Conservation (phyloP, 2,113 vertebrate species). For the Eira barbara region DNA sequence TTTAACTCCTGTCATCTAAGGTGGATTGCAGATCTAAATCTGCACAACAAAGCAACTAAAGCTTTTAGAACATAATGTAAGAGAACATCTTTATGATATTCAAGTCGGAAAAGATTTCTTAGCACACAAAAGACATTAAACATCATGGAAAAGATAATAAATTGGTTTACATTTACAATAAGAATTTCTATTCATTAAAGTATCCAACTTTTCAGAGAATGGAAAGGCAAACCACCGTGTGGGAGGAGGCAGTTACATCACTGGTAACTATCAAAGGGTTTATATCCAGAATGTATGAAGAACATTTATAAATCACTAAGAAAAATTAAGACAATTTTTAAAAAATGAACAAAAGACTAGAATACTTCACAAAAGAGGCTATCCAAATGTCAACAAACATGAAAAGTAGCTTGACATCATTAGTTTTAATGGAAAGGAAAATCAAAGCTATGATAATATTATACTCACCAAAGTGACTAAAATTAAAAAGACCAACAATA, state of each 20-base stretch:
- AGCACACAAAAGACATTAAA: background rate
- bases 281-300: background rate
- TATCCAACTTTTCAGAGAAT: background rate
- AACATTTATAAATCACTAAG: background rate
- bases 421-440: background rate
- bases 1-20: background rate
- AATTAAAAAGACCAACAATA: background rate
- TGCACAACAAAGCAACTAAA: background rate
- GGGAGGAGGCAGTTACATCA: background rate
- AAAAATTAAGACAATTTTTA: background rate
- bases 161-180: background rate
- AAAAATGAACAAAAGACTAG: background rate
- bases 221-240: background rate
- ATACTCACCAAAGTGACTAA: background rate
- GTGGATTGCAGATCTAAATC: background rate
- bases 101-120: background rate
- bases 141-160: background rate
- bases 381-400: background rate
- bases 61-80: background rate
- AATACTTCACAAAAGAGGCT: background rate
- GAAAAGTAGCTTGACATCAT: background rate
- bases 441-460: constrained; percentile 6
- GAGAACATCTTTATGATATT: background rate
- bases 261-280: background rate
- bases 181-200: constrained; percentile 1